Evolutionary conservation across 2,113 vertebrate species (phyloP).

Genomic region (Colaptes auratus): DNA sequence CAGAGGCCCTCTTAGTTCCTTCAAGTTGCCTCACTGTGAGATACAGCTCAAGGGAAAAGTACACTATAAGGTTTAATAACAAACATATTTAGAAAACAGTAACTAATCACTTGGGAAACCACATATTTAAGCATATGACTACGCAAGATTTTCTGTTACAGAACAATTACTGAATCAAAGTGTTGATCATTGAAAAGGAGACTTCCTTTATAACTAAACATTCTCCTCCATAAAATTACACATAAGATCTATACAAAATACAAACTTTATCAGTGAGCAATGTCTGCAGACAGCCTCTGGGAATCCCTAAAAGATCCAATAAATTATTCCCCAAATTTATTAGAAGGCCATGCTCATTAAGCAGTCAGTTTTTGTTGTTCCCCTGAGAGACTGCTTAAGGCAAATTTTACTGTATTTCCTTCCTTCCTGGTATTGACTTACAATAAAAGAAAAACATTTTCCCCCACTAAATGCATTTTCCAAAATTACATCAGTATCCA

Average conservation of each 20-base stretch:
- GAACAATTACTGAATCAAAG: neutral
- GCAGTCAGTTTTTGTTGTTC: constrained; percentile 20
- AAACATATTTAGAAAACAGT: constrained; percentile 5
- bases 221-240: neutral
- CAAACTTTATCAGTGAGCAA: neutral
- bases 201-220: neutral
- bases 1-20: neutral
- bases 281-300: neutral
- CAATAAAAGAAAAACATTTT: constrained; percentile 64
- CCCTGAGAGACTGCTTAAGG: constrained; percentile 11
- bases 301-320: neutral
- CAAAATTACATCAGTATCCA: constrained; percentile 45
- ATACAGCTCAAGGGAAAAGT: neutral
- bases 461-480: constrained; percentile 31
- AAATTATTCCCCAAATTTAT: neutral
- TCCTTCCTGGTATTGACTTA: constrained; percentile 49
- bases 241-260: neutral
- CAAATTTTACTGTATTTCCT: constrained; percentile 51
- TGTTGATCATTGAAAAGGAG: neutral
- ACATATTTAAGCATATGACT: neutral
- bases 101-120: neutral
- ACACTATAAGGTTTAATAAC: neutral
- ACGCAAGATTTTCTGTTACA: neutral
- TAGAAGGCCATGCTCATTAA: neutral
- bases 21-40: neutral